Evolutionary conservation across 2,797 vertebrate species (phyloP), one percentile per base, ranked within the genome.

Genomic region (Myotis planiceps): DNA sequence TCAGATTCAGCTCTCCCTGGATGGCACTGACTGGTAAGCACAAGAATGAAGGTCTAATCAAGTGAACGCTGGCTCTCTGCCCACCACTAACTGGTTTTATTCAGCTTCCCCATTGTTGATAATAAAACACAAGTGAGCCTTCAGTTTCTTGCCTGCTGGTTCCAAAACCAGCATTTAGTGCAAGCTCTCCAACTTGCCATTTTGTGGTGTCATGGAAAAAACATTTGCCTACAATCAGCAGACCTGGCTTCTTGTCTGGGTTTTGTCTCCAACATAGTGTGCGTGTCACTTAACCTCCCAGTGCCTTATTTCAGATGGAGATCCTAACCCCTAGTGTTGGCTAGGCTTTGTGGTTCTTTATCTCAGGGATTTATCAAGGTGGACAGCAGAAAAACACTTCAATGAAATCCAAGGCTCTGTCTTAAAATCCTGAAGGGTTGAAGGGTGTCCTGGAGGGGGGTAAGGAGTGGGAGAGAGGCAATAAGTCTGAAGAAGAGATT

Each of bases 1-100:
- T 60, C 84, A 76, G 47, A 86, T 29, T 60, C 89, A 72, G 92
- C 53, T 88, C n/a, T 90, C 34, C 63, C 74, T 37, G 84, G 78
- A 96, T 90, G 78, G 74, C 45, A 65, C 95, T 86, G 66, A 79
- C 80, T 87, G 55, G 63, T 79, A 95, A 96, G 92, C 92, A 37
- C 85, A 94, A 93, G 96, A 92, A 88, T 78, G 79, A 92, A 92
- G 95, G 95, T 81, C 51, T 93, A 84, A 97, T 94, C 71, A 29
- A 74, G 68, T 58, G 82, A 42, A 2, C 29, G 29, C 93, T 95
- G 97, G 96, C 76, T 49, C 27, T 58, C 32, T 55, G 96, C 96
- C 96, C 37, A 19, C 75, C 75, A 37, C 91, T 94, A 76, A 87
- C 95, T 95, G 95, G 94, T 96, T 93, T 95, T 75, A 55, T 92